A percentile compares a stretch with the other conserved stretches of the same genome.
Evolutionary conservation across 2,888 invertebrate genomes (phyloP).

Genomic region (Epirrhoe alternata): DNA sequence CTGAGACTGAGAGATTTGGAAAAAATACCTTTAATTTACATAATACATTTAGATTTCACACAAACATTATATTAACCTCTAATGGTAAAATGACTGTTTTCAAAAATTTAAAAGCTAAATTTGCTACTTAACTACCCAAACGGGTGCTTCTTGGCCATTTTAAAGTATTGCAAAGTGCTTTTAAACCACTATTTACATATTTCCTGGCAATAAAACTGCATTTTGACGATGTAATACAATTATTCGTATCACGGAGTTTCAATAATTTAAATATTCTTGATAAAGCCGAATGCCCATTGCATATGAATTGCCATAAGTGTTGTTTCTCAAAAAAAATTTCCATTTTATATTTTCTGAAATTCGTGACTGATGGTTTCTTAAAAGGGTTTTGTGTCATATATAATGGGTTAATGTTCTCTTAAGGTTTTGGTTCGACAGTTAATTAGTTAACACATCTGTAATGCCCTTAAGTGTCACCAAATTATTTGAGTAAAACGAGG

Average conservation of each 20-base stretch:
- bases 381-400: slow-evolving; percentile 23
- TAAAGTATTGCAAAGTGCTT: neutral
- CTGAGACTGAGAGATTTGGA: no score
- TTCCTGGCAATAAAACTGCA: slow-evolving; percentile 39
- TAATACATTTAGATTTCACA: neutral
- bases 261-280: slow-evolving; percentile 57
- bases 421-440: slow-evolving; percentile 10
- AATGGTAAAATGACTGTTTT: no score
- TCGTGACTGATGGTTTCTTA: slow-evolving; percentile 45
- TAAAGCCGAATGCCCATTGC: slow-evolving; percentile 50
- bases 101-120: no score
- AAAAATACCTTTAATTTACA: no score
- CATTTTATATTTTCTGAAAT: slow-evolving; percentile 47
- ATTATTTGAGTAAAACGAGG: neutral
- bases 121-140: no score
- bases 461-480: slow-evolving; percentile 6
- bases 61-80: no score
- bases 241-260: slow-evolving; percentile 52
- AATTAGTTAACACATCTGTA: slow-evolving; percentile 11
- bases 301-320: slow-evolving; percentile 56
- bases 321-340: slow-evolving; percentile 49
- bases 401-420: slow-evolving; percentile 16
- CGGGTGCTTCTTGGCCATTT: neutral
- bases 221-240: slow-evolving; percentile 46
- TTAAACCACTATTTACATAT: slow-evolving; percentile 28